Percentiles rank a stretch among this genome's conserved stretches.
These are phyloP conservation scores for Ctenochaetus hawaiiensis DNA, from an alignment of 2,797 vertebrate species.

Conservation along the genomic window DNA sequence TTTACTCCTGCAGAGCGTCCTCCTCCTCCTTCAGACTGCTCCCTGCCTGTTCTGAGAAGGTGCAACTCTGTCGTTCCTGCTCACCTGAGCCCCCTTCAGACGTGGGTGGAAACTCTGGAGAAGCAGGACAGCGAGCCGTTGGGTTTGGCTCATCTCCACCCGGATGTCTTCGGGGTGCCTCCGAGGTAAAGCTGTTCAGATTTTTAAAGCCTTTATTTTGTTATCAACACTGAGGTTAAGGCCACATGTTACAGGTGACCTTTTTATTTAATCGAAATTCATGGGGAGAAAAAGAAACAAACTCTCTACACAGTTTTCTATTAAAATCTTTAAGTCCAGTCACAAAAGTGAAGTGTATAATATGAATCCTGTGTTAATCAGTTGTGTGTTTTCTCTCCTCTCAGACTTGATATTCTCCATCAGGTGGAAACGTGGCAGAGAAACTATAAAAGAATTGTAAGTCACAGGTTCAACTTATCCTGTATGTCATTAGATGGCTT, in stretches of 20 bases:
- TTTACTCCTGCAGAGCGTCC: conserved; percentile 73
- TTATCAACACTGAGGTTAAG: not conserved
- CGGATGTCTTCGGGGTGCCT: conserved; percentile 89
- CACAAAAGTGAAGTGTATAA: too few species aligned
- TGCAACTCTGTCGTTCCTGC: conserved; percentile 80
- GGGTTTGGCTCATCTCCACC: conserved; percentile 90
- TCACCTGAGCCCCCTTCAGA: conserved; percentile 80
- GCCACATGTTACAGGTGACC: too few species aligned
- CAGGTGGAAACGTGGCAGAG: conserved; percentile 90
- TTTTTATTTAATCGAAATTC: too few species aligned
- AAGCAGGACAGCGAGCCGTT: conserved; percentile 77
- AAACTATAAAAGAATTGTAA: conserved; percentile 92
- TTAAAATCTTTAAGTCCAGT: not conserved
- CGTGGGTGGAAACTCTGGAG: conserved; percentile 90
- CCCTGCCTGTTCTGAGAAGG: conserved; percentile 83
- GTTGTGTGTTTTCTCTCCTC: not conserved
- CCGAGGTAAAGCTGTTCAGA: conserved; percentile 83
- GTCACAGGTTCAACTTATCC: conserved; percentile 57
- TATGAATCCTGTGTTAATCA: not conserved
- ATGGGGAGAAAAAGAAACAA: too few species aligned
- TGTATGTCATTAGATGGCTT: not conserved
- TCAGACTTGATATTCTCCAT: conserved; percentile 91
- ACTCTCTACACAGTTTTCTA: too few species aligned
- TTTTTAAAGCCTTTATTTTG: not conserved
- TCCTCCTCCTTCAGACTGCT: conserved; percentile 65